These are phyloP conservation scores for Pelecanoides urinatrix DNA, from an alignment of 2,113 vertebrate species.

Conservation along the genomic window DNA sequence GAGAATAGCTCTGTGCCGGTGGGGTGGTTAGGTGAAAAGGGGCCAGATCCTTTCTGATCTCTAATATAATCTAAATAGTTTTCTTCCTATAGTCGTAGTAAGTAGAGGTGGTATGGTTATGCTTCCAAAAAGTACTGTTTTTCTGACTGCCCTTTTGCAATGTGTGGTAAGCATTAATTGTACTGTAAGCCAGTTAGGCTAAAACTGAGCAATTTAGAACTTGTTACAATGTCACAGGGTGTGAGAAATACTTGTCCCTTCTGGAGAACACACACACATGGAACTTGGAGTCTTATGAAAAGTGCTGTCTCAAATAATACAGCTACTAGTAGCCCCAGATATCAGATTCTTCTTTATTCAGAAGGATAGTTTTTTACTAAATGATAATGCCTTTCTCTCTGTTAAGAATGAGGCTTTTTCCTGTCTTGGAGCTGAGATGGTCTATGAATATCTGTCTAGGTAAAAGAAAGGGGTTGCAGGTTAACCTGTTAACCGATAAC, in stretches of 20 bases:
- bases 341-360: background rate
- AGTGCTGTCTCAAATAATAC: background rate
- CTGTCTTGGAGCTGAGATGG: background rate
- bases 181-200: background rate
- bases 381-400: background rate
- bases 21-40: background rate
- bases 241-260: background rate
- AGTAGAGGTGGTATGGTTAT: background rate
- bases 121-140: background rate
- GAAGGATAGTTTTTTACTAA: background rate
- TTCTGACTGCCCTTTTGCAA: background rate
- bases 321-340: background rate
- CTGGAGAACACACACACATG: background rate
- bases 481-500: background rate
- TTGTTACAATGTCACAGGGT: background rate
- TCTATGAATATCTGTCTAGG: background rate
- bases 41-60: background rate
- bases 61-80: background rate
- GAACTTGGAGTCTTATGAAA: background rate
- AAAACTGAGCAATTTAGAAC: background rate
- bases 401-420: background rate
- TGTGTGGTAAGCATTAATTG: background rate
- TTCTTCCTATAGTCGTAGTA: rapidly evolving
- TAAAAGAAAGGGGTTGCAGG: background rate
- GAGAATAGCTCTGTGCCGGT: background rate